Evolutionary conservation across 2,888 invertebrate genomes (phyloP).

Genomic region (Syritta pipiens): DNA sequence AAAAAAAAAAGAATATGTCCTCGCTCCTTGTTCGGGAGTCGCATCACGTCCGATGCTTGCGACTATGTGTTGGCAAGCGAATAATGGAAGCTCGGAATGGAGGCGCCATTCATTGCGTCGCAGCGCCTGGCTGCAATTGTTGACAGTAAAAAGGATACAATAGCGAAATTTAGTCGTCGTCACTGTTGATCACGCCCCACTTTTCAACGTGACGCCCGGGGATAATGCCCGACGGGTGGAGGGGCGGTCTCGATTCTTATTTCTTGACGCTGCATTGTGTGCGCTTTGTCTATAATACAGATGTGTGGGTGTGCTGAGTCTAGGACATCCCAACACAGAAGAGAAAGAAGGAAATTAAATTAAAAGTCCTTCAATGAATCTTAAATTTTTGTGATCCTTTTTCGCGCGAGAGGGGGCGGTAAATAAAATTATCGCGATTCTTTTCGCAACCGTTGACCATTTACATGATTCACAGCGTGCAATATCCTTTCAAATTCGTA

Average conservation of each 20-base stretch:
- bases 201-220: slow-evolving; percentile 47
- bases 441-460: slow-evolving; percentile 43
- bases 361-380: slow-evolving; percentile 63
- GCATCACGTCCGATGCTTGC: slow-evolving; percentile 61
- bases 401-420: not conserved
- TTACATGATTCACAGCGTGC: slow-evolving; percentile 63
- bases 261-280: slow-evolving; percentile 36
- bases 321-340: slow-evolving; percentile 40
- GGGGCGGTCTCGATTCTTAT: slow-evolving; percentile 10
- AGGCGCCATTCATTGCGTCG: slow-evolving; percentile 56
- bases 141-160: slow-evolving; percentile 68
- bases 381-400: slow-evolving; percentile 41
- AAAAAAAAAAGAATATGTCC: not conserved
- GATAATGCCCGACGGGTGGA: slow-evolving; percentile 39
- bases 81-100: slow-evolving; percentile 40
- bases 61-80: slow-evolving; percentile 58
- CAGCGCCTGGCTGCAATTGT: slow-evolving; percentile 57
- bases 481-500: slow-evolving; percentile 67
- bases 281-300: slow-evolving; percentile 32
- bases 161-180: slow-evolving; percentile 68
- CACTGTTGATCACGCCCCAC: slow-evolving; percentile 65
- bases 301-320: slow-evolving; percentile 12
- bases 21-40: slow-evolving; percentile 42
- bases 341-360: slow-evolving; percentile 55
- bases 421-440: slow-evolving; percentile 57